phyloP scores from a whole-genome alignment of 2,888 invertebrate species.

The Yponomeuta plumbellus region DNA sequence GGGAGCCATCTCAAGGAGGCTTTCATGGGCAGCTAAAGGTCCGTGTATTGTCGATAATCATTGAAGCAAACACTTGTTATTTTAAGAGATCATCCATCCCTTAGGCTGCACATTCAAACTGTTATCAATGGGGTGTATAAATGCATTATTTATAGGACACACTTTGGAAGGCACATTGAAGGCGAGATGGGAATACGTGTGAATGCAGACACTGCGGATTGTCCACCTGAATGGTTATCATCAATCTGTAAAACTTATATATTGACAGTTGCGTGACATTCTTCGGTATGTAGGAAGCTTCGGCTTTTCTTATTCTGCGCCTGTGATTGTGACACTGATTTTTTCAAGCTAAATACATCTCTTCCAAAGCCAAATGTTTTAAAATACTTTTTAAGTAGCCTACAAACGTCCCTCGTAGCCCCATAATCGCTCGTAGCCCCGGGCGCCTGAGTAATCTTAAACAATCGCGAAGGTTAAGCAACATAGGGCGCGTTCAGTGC shows the following conservation, averaged over 20 bases:
- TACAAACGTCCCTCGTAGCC: no score
- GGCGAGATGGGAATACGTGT: constrained; percentile 40
- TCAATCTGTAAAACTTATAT: constrained; percentile 56
- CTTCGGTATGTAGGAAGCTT: constrained; percentile 27
- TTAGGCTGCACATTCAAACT: constrained; percentile 64
- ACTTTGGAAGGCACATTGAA: constrained; percentile 66
- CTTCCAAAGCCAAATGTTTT: no score
- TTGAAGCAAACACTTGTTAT: constrained; percentile 78
- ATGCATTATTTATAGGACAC: constrained; percentile 74
- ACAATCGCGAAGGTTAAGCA: no score
- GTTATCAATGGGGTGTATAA: constrained; percentile 66
- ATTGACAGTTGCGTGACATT: constrained; percentile 50
- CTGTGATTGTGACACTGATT: neutral
- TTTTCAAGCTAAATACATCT: no score
- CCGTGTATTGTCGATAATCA: constrained; percentile 73
- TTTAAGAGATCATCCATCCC: constrained; percentile 77
- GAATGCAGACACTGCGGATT: constrained; percentile 45
- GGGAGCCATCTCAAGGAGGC: constrained; percentile 39
- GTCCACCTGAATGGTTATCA: constrained; percentile 44
- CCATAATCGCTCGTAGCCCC: no score
- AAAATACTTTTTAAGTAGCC: no score
- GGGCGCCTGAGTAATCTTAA: no score
- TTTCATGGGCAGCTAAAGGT: constrained; percentile 73
- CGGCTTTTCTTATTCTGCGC: neutral
- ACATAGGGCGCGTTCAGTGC: no score